Conservation (phyloP, 1,140 invertebrate genomes). For the Drosophila micromelanica region DNA sequence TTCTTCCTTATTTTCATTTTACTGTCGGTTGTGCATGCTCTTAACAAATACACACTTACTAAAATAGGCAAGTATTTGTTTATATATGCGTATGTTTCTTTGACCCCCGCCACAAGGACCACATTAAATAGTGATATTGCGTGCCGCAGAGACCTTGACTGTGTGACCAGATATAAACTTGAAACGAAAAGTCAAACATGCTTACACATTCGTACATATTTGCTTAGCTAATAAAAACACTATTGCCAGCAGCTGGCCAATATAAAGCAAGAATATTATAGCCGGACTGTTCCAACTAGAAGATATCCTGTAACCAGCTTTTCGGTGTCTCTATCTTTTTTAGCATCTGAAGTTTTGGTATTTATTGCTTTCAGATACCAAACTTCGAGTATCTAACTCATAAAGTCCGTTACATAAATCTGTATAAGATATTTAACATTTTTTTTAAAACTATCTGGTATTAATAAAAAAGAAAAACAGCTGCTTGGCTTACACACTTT, state of each 20-base stretch:
- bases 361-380: no score
- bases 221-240: constrained; percentile 49
- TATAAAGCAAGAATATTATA: constrained; percentile 22
- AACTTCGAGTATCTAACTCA: no score
- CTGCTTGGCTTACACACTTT: constrained; percentile 57
- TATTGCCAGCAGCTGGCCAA: constrained; percentile 40
- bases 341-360: no score
- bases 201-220: constrained; percentile 18
- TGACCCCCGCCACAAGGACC: constrained; percentile 53
- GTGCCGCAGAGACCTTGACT: constrained; percentile 71
- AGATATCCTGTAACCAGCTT: no score
- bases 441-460: no score
- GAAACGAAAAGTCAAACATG: constrained; percentile 68
- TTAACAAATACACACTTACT: background rate
- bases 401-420: no score
- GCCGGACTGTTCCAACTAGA: no score
- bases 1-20: constrained; percentile 8
- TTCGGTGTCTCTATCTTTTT: no score
- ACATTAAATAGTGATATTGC: constrained; percentile 67
- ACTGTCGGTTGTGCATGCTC: background rate
- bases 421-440: no score
- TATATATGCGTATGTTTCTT: constrained; percentile 4
- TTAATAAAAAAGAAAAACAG: constrained; percentile 42
- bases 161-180: constrained; percentile 63
- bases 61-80: background rate